These are phyloP conservation scores for Heterodera schachtii DNA, from an alignment of 1,140 invertebrate genomes.

Conservation along the genomic window DNA sequence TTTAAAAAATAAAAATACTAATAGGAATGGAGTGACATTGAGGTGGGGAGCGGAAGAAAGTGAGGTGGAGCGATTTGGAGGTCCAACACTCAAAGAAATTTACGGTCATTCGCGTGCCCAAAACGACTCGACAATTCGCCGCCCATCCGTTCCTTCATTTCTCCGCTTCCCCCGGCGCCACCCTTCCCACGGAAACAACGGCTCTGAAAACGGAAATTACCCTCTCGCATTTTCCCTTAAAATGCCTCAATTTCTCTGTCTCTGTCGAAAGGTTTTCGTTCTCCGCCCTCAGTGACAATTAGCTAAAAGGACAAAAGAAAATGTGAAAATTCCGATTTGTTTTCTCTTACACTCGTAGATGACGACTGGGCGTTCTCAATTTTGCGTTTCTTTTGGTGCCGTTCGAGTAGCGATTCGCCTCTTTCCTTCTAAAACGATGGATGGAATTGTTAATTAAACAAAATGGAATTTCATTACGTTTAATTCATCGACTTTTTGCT, in stretches of 20 bases:
- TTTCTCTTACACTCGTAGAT: not conserved
- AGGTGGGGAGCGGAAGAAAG: not conserved
- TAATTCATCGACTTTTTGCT: conserved; percentile 16
- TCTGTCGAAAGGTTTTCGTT: conserved; percentile 38
- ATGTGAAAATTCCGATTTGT: not conserved
- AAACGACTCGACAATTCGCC: conserved; percentile 26
- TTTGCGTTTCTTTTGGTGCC: conserved; percentile 41
- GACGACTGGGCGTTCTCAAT: conserved; percentile 10
- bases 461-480: not conserved
- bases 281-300: not conserved
- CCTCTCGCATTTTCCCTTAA: not conserved
- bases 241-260: conserved; percentile 43
- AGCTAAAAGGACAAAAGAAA: not conserved
- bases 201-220: not conserved
- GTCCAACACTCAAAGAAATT: conserved; percentile 12
- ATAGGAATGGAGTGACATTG: not conserved
- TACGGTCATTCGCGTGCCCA: conserved; percentile 14
- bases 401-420: conserved; percentile 31
- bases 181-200: conserved; percentile 3
- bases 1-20: no score
- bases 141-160: conserved; percentile 23
- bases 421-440: conserved; percentile 34
- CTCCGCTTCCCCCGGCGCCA: not conserved
- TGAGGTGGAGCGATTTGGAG: not conserved
- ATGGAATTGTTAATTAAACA: not conserved